Conservation (phyloP, 2,113 vertebrate species). For the Notothenia rossii region DNA sequence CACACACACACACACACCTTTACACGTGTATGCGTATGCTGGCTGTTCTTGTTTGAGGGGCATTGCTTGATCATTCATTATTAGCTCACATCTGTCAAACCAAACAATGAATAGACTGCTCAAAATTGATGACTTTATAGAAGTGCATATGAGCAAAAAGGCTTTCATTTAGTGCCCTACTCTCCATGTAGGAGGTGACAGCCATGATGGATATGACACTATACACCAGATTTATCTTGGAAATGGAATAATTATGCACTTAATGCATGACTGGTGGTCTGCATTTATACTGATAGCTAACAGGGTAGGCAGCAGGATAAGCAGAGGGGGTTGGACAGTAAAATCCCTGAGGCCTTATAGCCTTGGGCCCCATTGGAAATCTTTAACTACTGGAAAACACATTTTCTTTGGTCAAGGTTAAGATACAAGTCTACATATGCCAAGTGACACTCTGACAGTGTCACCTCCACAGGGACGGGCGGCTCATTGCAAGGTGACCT, state of each 20-base stretch:
- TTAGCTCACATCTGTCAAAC: constrained; percentile 88
- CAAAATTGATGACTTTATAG: constrained; percentile 90
- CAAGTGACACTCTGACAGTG: constrained; percentile 69
- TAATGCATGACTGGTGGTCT: constrained; percentile 90
- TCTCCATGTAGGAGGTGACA: constrained; percentile 88
- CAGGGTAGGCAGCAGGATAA: constrained; percentile 68
- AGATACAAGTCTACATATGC: constrained; percentile 74
- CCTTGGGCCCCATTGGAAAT: constrained; percentile 71
- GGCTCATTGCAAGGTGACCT: constrained; percentile 82
- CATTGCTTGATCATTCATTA: constrained; percentile 89
- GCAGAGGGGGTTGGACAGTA: constrained; percentile 62
- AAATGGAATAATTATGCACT: constrained; percentile 93
- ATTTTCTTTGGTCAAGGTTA: constrained; percentile 83
- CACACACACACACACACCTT: too few relatives aligned
- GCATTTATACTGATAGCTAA: constrained; percentile 87
- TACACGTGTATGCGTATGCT: constrained; percentile 42
- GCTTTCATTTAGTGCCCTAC: constrained; percentile 90
- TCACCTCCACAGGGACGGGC: constrained; percentile 66
- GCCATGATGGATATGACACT: constrained; percentile 91
- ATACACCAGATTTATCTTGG: constrained; percentile 92
- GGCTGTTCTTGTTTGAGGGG: constrained; percentile 73
- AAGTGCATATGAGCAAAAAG: constrained; percentile 91
- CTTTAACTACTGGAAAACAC: constrained; percentile 80
- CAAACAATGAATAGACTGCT: constrained; percentile 89
- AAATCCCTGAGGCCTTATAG: constrained; percentile 63